Evolutionary conservation across 2,797 vertebrate genomes (phyloP).

Genomic region (Platalea minor): DNA sequence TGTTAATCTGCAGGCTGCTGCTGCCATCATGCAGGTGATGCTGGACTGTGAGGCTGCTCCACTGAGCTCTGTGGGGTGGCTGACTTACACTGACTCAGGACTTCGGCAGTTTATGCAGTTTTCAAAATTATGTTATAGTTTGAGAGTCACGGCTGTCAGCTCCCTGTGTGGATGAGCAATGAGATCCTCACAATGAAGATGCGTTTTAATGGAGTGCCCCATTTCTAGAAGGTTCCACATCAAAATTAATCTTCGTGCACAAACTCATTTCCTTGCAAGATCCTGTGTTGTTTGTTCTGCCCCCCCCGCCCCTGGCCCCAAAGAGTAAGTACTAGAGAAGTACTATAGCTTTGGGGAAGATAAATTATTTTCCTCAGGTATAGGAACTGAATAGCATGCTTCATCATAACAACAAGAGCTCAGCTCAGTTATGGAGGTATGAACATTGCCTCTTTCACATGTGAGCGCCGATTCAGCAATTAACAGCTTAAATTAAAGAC

Average conservation of each 20-base stretch:
- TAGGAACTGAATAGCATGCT: background rate
- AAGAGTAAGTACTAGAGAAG: background rate
- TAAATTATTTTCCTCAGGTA: background rate
- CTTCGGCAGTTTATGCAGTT: background rate
- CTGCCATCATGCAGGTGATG: background rate
- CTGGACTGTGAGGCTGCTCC: background rate
- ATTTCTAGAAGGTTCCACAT: background rate
- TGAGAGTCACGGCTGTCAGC: background rate
- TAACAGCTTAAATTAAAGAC: background rate
- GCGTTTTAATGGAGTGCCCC: background rate
- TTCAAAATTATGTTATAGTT: background rate
- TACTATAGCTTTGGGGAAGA: background rate
- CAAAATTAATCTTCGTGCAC: background rate
- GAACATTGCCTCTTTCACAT: background rate
- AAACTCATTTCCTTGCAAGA: background rate
- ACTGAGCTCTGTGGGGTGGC: rapidly evolving
- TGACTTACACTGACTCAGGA: background rate
- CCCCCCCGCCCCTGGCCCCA: too few relatives aligned
- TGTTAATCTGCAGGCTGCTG: background rate
- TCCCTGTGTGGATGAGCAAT: background rate
- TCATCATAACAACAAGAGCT: background rate
- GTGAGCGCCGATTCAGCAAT: background rate
- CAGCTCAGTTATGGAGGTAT: background rate
- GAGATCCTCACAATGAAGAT: background rate
- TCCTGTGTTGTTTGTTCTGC: background rate